phyloP scores from a whole-genome alignment of 2,888 invertebrate species.

The Machimus rusticus region DNA sequence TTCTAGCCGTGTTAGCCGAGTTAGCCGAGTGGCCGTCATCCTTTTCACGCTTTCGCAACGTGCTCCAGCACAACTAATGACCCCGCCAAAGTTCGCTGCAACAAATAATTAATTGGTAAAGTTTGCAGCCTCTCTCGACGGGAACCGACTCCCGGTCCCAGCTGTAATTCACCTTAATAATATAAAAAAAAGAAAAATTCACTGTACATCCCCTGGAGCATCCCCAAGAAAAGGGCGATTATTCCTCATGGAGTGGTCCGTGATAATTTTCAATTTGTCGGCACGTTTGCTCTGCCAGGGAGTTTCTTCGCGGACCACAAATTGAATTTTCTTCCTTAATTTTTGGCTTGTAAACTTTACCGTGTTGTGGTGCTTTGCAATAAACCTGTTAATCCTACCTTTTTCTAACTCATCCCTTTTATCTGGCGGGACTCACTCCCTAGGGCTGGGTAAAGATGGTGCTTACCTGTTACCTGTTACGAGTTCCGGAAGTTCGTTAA shows the following conservation, averaged over 20 bases:
- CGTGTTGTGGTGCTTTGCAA: neutral
- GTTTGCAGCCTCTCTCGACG: neutral
- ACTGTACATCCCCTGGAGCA: neutral
- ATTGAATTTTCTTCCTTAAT: neutral
- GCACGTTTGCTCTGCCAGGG: neutral
- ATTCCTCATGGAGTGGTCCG: neutral
- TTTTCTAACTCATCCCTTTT: neutral
- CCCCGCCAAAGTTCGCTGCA: neutral
- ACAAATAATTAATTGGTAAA: neutral
- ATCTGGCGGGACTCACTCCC: neutral
- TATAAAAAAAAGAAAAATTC: neutral
- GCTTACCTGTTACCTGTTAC: neutral
- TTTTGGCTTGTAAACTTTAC: neutral
- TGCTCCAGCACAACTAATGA: neutral
- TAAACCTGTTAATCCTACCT: neutral
- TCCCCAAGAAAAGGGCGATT: neutral
- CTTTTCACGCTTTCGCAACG: neutral
- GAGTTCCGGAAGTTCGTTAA: neutral
- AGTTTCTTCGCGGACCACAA: neutral
- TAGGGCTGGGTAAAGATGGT: neutral
- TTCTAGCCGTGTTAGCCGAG: too few species aligned
- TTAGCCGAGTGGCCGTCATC: neutral
- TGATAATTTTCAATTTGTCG: neutral
- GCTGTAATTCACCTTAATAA: neutral
- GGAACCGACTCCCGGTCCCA: neutral